Conservation (phyloP, 2,113 vertebrate species). For the Cynoglossus semilaevis region DNA sequence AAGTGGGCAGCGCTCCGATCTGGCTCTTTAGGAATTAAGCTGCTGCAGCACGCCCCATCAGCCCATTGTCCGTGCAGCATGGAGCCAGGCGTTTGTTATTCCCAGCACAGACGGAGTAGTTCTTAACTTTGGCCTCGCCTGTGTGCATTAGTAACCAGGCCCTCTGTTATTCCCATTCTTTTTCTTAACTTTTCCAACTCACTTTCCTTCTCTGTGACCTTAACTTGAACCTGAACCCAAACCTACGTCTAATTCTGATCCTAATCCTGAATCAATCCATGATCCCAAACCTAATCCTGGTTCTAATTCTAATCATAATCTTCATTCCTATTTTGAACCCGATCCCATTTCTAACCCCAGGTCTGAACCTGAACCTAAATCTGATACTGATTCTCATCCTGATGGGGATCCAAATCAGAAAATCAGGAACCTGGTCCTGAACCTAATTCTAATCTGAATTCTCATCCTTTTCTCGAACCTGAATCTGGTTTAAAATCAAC, state of each 20-base stretch:
- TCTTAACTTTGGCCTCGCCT: slow-evolving; percentile 72
- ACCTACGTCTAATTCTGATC: not conserved
- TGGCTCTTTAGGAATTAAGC: slow-evolving; percentile 66
- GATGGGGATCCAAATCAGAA: no score
- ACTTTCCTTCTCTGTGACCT: slow-evolving; percentile 45
- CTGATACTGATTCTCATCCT: no score
- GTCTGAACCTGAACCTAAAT: no score
- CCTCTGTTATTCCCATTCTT: slow-evolving; percentile 66
- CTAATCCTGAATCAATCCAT: no score
- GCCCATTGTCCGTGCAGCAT: slow-evolving; percentile 62
- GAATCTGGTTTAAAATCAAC: no score
- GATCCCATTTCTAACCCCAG: no score
- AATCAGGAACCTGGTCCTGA: no score
- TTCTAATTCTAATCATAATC: no score
- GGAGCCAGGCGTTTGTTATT: slow-evolving; percentile 73
- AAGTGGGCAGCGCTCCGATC: slow-evolving; percentile 63
- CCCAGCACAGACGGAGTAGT: slow-evolving; percentile 74
- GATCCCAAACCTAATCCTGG: no score
- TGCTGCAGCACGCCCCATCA: slow-evolving; percentile 64
- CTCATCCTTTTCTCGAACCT: no score
- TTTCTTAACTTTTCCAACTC: slow-evolving; percentile 65
- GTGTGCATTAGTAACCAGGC: slow-evolving; percentile 68
- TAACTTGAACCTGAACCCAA: slow-evolving; percentile 11
- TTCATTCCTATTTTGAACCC: no score
- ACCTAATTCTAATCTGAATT: no score